Conservation (phyloP, 2,113 vertebrate species). For the Columba livia region DNA sequence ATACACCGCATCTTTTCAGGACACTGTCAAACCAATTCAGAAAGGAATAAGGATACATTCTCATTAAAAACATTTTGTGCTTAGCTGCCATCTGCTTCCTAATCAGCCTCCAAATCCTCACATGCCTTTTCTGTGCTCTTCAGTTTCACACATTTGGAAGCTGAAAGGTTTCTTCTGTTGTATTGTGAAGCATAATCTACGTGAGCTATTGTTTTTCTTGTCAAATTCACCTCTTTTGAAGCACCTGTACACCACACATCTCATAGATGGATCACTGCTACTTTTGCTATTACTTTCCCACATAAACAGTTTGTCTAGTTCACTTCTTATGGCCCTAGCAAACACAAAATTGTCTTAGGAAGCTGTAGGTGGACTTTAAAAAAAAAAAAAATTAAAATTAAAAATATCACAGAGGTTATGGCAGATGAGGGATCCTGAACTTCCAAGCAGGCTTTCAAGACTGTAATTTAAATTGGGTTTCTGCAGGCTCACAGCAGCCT, state of each 20-base stretch:
- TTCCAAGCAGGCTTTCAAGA: conserved; percentile 10
- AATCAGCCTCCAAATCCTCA: conserved; percentile 56
- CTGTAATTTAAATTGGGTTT: background rate
- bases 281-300: background rate
- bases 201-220: background rate
- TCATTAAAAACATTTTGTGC: conserved; percentile 69
- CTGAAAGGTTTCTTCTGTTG: background rate
- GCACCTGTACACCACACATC: background rate
- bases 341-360: background rate
- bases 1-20: background rate
- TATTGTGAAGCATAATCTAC: background rate
- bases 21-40: conserved; percentile 52
- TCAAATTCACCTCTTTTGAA: background rate
- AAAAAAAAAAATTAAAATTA: too few species aligned
- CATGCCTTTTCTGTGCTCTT: conserved; percentile 9
- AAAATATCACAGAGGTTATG: background rate
- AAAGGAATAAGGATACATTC: conserved; percentile 33
- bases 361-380: background rate
- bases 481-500: background rate
- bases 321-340: background rate
- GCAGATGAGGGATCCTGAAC: background rate
- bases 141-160: conserved; percentile 8
- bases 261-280: background rate
- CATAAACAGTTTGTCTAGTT: background rate
- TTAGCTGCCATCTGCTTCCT: conserved; percentile 60